Base-by-base conservation (phyloP, 2,113 vertebrate species). In the Mus pahari region DNA sequence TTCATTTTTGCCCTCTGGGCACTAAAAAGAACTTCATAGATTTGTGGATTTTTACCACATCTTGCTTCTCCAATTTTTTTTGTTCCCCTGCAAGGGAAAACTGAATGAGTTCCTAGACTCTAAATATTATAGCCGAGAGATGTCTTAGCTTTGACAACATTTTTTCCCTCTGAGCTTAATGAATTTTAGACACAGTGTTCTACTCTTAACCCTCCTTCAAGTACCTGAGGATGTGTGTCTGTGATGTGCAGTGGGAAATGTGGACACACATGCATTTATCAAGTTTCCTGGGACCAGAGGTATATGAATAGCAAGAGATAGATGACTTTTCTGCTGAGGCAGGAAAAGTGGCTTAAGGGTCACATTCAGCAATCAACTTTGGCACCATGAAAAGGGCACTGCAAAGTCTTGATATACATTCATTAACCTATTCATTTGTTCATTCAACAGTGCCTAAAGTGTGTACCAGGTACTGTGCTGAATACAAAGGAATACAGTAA, bases 121-220 rank as follows among this genome's bases (percentile, higher is more conserved):
- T 86, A 71, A 92, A 70, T 77, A 96, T 62, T 62, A 82, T 3
- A 58, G 60, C 48, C 33, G 9, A 92, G 50, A 96, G 64, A 75
- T 12, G 58, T 96, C 45, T 92, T 83, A 90, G 70, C 74, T 93
- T 86, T 90, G 5, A 77, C 92, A 79, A n/a, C 2, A 36, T 62
- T 86, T 84, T 74, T 73, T 68, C 55, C 42, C 3, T 36, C n/a
- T 90, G 22, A 94, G 70, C 70, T 90, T 73, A 92, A 8, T 86
- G 48, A 90, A 58, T 93, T 97, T 94, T 92, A 90, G 78, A 89
- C 39, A 88, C 24, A 17, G 5, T 24, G 4, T 71, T 86, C 82
- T 26, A 68, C 33, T 68, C 45, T 86, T 82, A 48, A 7, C 36
- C 19, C 31, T 53, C 53, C 24, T 90, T 81, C 58, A 68, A 84